These are phyloP conservation scores for Zele albiditarsus DNA, from an alignment of 2,888 invertebrate species.

Conservation along the genomic window DNA sequence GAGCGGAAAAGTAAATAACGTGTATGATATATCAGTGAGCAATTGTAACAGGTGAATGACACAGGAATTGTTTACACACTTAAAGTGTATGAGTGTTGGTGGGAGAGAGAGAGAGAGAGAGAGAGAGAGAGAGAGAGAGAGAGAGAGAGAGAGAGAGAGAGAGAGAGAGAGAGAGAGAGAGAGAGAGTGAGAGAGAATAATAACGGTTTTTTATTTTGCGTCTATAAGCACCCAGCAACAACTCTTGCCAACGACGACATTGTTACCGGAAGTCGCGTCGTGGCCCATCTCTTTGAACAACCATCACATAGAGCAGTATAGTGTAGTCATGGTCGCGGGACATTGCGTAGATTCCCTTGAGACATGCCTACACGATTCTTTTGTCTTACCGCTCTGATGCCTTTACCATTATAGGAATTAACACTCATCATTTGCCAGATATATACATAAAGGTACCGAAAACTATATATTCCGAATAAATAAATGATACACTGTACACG, in stretches of 20 bases:
- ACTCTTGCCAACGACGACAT: constrained; percentile 39
- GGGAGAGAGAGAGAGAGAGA: background rate
- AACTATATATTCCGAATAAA: background rate
- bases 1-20: background rate
- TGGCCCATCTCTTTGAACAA: constrained; percentile 53
- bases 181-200: background rate
- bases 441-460: constrained; percentile 38
- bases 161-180: background rate
- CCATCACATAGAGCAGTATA: background rate
- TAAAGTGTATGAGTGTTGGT: background rate
- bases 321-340: constrained; percentile 45
- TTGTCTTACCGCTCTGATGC: constrained; percentile 63
- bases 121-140: background rate
- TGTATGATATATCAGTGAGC: background rate
- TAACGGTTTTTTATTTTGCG: constrained; percentile 39
- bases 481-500: background rate
- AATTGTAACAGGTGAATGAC: constrained; percentile 27
- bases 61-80: background rate
- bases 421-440: constrained; percentile 11
- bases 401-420: constrained; percentile 27
- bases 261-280: constrained; percentile 55
- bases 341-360: constrained; percentile 46
- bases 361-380: constrained; percentile 57
- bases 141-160: background rate
- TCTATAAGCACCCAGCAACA: constrained; percentile 32